Base-by-base conservation (phyloP, 2,113 vertebrate species). In the Tricholaema leucomelas region DNA sequence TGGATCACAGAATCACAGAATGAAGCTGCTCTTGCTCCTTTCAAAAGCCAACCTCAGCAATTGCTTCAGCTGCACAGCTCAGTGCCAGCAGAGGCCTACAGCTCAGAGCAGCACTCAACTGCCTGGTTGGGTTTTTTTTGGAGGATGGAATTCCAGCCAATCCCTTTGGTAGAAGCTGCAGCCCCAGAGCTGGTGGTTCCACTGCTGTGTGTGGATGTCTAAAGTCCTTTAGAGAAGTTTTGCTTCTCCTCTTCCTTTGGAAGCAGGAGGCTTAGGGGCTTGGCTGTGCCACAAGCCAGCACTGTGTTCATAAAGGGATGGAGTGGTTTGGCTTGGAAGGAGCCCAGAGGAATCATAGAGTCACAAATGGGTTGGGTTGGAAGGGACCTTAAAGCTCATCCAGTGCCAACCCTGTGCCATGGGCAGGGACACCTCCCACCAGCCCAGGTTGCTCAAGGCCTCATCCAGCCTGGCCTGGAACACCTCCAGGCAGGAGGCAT, bases 1-100 rank as follows among this genome's bases (percentile, higher is more conserved):
- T 40, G 40, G 40, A 40, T 10, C 40, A 40, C 40, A 40, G 40
- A 40, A 40, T 40, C 11, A 12, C 40, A 40, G 40, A 40, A 40
- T 40, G 40, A 92, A 87, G 92, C 61, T 85, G 66, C 82, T 94
- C 79, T 85, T 93, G 81, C 60, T 83, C 71, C 88, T 80, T 91
- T 75, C 55, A 87, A 90, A 91, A 78, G 14, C 38, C 83, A 8
- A 85, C 93, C 82, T 93, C 88, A 90, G 85, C 83, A 96, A 95
- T 94, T 81, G 87, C 87, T 91, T 90, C 76, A 72, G 84, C 77
- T 83, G 88, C 87, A 88, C 52, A 82, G 55, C 84, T 95, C 76
- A 42, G 95, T 83, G 91, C 2, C 10, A 73, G 80, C 30, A 87
- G 71, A 54, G 80, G 88, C 92, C 91, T 92, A 73, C 66, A 93